Evolutionary conservation across 2,113 vertebrate genomes (phyloP), one percentile per base, ranked within the genome.

Genomic region (Gasterosteus aculeatus): DNA sequence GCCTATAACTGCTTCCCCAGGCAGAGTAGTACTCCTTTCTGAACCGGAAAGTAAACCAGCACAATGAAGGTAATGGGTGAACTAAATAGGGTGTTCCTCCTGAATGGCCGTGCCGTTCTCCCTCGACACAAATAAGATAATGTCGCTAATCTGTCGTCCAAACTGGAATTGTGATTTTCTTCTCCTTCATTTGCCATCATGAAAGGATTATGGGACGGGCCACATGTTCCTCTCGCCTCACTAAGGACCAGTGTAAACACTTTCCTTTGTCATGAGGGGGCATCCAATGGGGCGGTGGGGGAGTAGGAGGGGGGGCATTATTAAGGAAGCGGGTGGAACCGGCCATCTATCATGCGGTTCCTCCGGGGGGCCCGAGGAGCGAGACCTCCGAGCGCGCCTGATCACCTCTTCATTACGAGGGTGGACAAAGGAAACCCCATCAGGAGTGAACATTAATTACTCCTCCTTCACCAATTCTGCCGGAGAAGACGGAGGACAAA

Each of bases 311-410:
- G 46, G 22, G 33, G 39, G 38, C 0, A 81, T 77, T 75, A 81
- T 22, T 35, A 86, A 89, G 80, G 80, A 87, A 82, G 85, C 85
- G 39, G 70, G 75, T 61, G 74, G 60, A 66, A 44, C 69, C 68
- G 19, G 70, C 78, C 84, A 92, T 93, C 85, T 57, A 92, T 93
- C 92, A 92, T 80, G 47, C 22, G 44, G 51, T 51, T 51, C 44
- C 29, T 73, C 39, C 41, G 51, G 60, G 74, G 82, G 74, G 82
- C 77, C 29, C 38, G 42, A 67, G 33, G 44, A 63, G 69, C 54
- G 64, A 89, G 79, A 78, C 3, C 18, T 71, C 41, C 15, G 46
- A 49, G 62, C 49, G 67, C 79, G 39, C 77, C 54, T 26, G 53
- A 83, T 82, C 68, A 72, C 51, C 15, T 49, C 57, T 72, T 51